Evolutionary conservation across 2,113 vertebrate species (phyloP), one percentile per base, ranked within the genome.

Genomic region (Bambusicola thoracicus): DNA sequence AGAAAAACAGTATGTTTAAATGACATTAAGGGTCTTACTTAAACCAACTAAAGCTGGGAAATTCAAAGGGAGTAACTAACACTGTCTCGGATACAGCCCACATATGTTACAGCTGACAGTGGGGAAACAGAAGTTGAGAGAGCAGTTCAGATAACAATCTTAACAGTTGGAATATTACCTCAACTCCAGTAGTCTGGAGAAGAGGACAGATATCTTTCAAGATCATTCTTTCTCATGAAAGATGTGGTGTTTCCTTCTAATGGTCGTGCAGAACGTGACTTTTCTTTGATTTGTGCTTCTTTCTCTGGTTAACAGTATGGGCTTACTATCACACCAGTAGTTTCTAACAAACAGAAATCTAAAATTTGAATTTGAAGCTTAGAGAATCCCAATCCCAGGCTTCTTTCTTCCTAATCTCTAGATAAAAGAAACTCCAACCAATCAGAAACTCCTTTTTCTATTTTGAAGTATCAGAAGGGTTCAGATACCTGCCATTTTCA

Each of bases 1-100:
- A 96, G 79, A 95, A 94, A 96, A 94, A 21, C 94, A 90, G 92
- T 92, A 94, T 94, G 91, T 96, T 95, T 97, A 97, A 97, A 86
- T 97, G 97, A 97, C 95, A 95, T 94, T 96, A 92, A 91, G 81
- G 93, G 92, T 96, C 94, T 97, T 90, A 70, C 81, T 93, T 96
- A 97, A 79, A 92, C 85, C 90, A 93, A 9, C 85, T 97, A 97
- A 95, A 96, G 95, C 92, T 94, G 90, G 79, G 92, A 97, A 96
- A 97, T 95, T 97, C 43, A 69, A 95, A 96, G 81, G 93, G 90
- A 89, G 77, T 92, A 96, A 74, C 93, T 96, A 81, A 83, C 70
- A 32, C 92, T 80, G 44, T 88, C 22, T 15, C 91, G 92, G 97
- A 97, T 97, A 96, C 95, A 96, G 89, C 92, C 92, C 44, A 94